phyloP scores from a whole-genome alignment of 2,888 invertebrate genomes.

The Agapetus fuscipes region DNA sequence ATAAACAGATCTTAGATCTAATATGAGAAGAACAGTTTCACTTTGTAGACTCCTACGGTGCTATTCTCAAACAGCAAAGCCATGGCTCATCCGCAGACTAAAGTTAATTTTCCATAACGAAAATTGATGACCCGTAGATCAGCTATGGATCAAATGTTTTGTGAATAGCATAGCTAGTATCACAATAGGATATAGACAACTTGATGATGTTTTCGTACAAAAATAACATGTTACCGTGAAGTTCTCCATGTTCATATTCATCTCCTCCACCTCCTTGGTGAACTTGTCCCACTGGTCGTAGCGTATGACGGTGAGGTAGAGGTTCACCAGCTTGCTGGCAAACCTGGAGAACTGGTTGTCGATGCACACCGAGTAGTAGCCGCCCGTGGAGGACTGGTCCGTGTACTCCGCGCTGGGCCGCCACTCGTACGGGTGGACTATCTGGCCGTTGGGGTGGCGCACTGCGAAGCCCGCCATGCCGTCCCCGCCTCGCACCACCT shows the following conservation, averaged over 20 bases:
- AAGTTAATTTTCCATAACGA: too few relatives aligned
- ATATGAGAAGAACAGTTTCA: too few relatives aligned
- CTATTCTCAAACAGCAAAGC: too few relatives aligned
- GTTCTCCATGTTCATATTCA: constrained; percentile 81
- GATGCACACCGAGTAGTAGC: constrained; percentile 84
- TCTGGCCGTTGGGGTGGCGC: constrained; percentile 71
- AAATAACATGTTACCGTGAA: constrained; percentile 88
- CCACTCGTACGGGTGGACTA: constrained; percentile 89
- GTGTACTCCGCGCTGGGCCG: constrained; percentile 82
- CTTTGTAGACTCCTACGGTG: too few relatives aligned
- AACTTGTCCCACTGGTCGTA: constrained; percentile 92
- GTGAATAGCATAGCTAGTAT: too few relatives aligned
- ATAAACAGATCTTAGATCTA: too few relatives aligned
- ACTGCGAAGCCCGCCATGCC: constrained; percentile 91
- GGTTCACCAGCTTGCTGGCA: constrained; percentile 79
- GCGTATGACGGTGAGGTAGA: constrained; percentile 84
- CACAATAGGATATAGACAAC: constrained; percentile 5
- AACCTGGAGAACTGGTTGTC: constrained; percentile 91
- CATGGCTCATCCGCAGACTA: too few relatives aligned
- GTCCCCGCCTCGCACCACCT: constrained; percentile 90
- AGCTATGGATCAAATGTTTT: too few relatives aligned
- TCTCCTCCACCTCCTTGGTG: constrained; percentile 77
- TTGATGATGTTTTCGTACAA: too few relatives aligned
- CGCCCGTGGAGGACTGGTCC: constrained; percentile 68
- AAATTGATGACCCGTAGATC: too few relatives aligned